Conservation (phyloP, 2,888 invertebrate genomes). For the Apotomis betuletana region DNA sequence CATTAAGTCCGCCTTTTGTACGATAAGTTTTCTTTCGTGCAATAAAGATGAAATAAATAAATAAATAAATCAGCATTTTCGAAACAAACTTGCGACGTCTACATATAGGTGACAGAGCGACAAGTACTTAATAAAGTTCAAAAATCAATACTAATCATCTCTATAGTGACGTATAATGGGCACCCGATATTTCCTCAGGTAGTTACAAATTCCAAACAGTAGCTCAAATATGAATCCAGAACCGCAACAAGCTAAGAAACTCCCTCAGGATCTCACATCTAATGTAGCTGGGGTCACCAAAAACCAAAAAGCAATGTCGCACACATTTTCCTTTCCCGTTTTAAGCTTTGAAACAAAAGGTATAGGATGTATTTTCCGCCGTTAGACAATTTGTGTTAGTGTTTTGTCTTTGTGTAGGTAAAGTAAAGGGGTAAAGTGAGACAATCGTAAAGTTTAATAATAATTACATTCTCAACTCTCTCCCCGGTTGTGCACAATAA, state of each 20-base stretch:
- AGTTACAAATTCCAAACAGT: slow-evolving; percentile 70
- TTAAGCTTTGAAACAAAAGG: slow-evolving; percentile 51
- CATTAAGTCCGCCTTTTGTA: no score
- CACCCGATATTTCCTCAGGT: slow-evolving; percentile 35
- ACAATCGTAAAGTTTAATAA: slow-evolving; percentile 84
- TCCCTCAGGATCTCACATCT: slow-evolving; percentile 78
- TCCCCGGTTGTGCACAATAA: slow-evolving; percentile 82
- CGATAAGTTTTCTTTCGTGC: no score
- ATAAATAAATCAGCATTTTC: no score
- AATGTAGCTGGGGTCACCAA: slow-evolving; percentile 57
- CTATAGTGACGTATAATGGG: background rate
- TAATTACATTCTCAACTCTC: slow-evolving; percentile 84
- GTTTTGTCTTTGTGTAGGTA: slow-evolving; percentile 49
- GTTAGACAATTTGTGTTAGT: slow-evolving; percentile 49
- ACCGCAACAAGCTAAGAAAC: slow-evolving; percentile 81
- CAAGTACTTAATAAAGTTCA: no score
- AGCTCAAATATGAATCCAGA: slow-evolving; percentile 80
- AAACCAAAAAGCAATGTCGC: slow-evolving; percentile 48
- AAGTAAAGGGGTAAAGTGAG: slow-evolving; percentile 82
- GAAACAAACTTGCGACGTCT: no score
- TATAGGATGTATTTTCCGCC: slow-evolving; percentile 50
- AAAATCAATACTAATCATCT: background rate
- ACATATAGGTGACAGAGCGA: no score
- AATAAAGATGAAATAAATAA: no score
- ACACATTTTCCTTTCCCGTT: slow-evolving; percentile 47